Base-by-base conservation (phyloP, 2,797 vertebrate species). In the Bradypus variegatus region DNA sequence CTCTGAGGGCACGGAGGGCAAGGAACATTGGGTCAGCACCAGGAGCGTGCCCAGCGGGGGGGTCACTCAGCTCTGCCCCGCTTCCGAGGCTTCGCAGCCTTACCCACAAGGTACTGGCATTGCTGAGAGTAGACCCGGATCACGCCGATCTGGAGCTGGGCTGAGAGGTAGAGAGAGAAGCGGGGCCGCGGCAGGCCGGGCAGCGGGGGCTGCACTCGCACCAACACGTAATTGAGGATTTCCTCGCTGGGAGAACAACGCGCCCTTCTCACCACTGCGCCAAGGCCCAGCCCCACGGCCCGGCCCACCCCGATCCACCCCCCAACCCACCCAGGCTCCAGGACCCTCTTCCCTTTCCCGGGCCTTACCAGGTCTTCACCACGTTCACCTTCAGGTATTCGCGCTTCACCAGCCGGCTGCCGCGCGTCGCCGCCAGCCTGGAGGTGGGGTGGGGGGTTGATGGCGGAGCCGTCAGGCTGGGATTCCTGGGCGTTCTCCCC, bases 101-200 rank as follows among this genome's bases (percentile, higher is more conserved):
- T 96, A 98, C 98, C 98, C 1, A 98, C 96, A 15, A 98, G 96
- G 70, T 98, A 97, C 94, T 96, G 96, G 96, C 98, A 98, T 92
- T 98, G 98, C 23, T 96, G 97, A 94, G 96, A 98, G 94, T 98
- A 99, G 76, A 99, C 98, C 1, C 98, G 96, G 53, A 98, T 95
- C 80, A 98, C 97, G 0, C 98, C 98, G 5, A 98, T 98, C 96
- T 98, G 98, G 86, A 99, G 97, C 96, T 98, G 98, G 8, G 98
- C 98, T 0, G 98, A 98, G 91, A 98, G 97, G 89, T 98, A 99
- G 67, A 99, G 98, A 13, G 98, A 98, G 96, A 98, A 98, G 23
- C 97, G 98, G 92, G 96, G 98, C 95, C 95, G 96, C 0, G 98
- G 97, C 7, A 97, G 95, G 50, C 96, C 96, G 0, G 97, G 97